Base-by-base conservation (phyloP, 2,888 invertebrate species). In the Cheilosia urbana region DNA sequence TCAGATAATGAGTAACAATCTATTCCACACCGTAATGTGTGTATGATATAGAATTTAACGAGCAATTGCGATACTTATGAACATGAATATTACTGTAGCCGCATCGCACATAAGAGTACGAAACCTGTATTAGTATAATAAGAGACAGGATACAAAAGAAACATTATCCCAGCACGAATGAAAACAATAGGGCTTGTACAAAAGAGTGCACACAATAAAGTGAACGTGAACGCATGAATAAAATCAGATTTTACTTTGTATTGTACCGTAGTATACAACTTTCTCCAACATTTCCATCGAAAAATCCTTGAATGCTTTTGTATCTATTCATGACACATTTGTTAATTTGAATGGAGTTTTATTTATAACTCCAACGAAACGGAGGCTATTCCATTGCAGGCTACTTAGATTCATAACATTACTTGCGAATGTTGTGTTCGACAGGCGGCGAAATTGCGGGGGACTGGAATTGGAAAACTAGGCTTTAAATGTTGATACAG, bases 341-440 rank as follows among this genome's bases (percentile, higher is more conserved):
- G 30, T 62, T n/a, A n/a, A n/a, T n/a, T n/a, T n/a, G 45, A 60
- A 60, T 60, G 9, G 11, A 60, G 7, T 60, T 60, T 24, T 27
- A 42, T 60, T 42, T n/a, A 60, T 42, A 58, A 13, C 6, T 21
- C n/a, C 4, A n/a, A 9, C 7, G 24, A 6, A 21, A 13, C 7
- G n/a, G 1, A n/a, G n/a, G n/a, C 6, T 17, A 1, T 17, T 45
- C 17, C 17, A 11, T 11, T 34, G 34, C 30, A 34, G 30, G 5
- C 40, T 42, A 58, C 21, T 58, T n/a, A 13, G 42, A 42, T 24
- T 60, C 9, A 60, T 24, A 42, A 60, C 9, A 30, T 9, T 9
- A 30, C 9, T 30, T 30, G 9, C 9, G 30, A 27, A 7, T 27
- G 27, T 6, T 27, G 27, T 27, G 27, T 27, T 27, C 27, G 24